Evolutionary conservation across 1,140 invertebrate species (phyloP).

Genomic region (Heliconius eleuchia): DNA sequence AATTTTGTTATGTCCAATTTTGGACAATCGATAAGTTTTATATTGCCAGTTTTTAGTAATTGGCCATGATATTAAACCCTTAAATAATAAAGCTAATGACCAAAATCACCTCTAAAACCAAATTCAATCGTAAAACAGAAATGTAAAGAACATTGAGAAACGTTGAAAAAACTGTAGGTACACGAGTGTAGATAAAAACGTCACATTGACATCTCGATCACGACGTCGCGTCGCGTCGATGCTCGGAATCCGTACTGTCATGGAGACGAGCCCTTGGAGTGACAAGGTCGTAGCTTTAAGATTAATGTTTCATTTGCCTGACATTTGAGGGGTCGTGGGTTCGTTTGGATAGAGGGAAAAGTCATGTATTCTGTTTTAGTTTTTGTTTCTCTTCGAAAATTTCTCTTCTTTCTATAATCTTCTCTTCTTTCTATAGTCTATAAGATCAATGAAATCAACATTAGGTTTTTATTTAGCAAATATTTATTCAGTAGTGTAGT

Average conservation of each 20-base stretch:
- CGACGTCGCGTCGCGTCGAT: constrained; percentile 43
- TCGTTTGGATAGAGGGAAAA: neutral
- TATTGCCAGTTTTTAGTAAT: no score
- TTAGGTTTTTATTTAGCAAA: no score
- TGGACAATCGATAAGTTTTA: no score
- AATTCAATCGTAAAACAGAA: neutral
- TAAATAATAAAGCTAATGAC: neutral
- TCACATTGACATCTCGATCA: constrained; percentile 68
- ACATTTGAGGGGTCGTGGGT: neutral
- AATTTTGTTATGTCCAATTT: no score
- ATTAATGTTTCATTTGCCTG: constrained; percentile 16
- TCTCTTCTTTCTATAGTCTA: no score
- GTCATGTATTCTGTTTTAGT: neutral
- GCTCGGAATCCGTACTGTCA: constrained; percentile 55
- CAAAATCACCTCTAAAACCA: neutral
- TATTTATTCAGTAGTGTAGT: no score
- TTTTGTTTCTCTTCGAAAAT: neutral
- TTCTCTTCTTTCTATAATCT: no score
- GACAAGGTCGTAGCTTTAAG: constrained; percentile 58
- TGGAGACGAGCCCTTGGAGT: constrained; percentile 43
- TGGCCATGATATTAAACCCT: neutral
- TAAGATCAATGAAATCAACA: no score
- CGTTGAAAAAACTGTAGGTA: constrained; percentile 28
- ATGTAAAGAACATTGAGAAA: constrained; percentile 34
- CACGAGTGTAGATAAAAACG: constrained; percentile 59